phyloP scores from a whole-genome alignment of 2,888 invertebrate genomes.

The Epinotia nisella region DNA sequence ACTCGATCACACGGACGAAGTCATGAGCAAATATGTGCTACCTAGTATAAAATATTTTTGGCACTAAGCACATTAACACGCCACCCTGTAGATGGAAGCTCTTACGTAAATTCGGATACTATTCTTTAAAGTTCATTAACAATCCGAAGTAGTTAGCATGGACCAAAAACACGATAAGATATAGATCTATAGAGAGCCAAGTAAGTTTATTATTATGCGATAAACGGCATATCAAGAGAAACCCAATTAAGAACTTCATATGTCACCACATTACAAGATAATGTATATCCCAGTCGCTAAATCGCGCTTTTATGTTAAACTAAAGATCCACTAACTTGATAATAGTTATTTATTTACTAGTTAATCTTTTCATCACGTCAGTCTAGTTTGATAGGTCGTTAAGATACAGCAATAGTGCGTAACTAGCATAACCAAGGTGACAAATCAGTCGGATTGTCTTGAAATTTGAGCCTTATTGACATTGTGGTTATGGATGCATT shows the following conservation, averaged over 20 bases:
- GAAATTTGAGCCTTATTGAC: slow-evolving; percentile 13
- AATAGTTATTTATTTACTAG: slow-evolving; percentile 37
- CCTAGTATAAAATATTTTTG: not conserved
- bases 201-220: not conserved
- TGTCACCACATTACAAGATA: slow-evolving; percentile 15
- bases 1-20: too few species aligned
- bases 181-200: not conserved
- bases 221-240: not conserved
- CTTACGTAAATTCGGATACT: not conserved
- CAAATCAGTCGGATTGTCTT: not conserved
- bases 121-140: too few species aligned
- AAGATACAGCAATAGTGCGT: slow-evolving; percentile 17
- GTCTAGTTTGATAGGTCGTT: slow-evolving; percentile 15
- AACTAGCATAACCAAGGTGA: not conserved
- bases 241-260: slow-evolving; percentile 19
- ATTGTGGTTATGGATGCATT: not conserved
- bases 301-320: slow-evolving; percentile 41
- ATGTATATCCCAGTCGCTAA: slow-evolving; percentile 31
- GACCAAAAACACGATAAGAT: too few species aligned
- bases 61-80: not conserved
- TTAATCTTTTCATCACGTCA: slow-evolving; percentile 39
- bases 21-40: not conserved
- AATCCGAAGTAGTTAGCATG: not conserved
- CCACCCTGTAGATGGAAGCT: not conserved
- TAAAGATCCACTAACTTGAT: slow-evolving; percentile 31